These are phyloP conservation scores for Rachycentron canadum DNA, from an alignment of 2,797 vertebrate genomes.

Conservation along the genomic window DNA sequence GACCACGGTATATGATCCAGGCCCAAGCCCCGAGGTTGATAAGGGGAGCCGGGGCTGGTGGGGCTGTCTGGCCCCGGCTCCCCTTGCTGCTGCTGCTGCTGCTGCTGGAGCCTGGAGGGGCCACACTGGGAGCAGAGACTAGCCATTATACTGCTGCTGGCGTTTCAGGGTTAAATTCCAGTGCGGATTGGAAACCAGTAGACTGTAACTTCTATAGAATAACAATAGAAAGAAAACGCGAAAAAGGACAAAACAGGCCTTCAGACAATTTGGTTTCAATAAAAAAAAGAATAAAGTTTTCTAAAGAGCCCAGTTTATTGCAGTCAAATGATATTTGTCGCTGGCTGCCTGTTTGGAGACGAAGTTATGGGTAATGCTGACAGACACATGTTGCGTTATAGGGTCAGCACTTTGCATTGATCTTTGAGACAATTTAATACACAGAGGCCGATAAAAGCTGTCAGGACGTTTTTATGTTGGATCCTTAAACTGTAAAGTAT, in stretches of 20 bases:
- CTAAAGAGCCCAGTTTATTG: constrained; percentile 17
- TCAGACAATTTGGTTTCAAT: constrained; percentile 27
- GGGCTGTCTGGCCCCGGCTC: constrained; percentile 57
- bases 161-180: constrained; percentile 81
- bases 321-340: constrained; percentile 24
- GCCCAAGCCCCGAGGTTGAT: constrained; percentile 66
- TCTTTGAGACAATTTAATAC: constrained; percentile 72
- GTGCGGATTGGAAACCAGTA: constrained; percentile 77
- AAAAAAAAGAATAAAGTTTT: constrained; percentile 9
- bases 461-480: constrained; percentile 68
- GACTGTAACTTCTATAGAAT: constrained; percentile 81
- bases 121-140: constrained; percentile 64
- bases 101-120: constrained; percentile 60
- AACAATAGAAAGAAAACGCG: constrained; percentile 59
- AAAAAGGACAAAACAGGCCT: constrained; percentile 37
- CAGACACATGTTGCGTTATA: constrained; percentile 52
- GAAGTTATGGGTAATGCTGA: constrained; percentile 65
- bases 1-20: constrained; percentile 54
- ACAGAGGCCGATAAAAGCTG: constrained; percentile 63
- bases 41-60: constrained; percentile 80
- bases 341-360: constrained; percentile 32
- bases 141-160: constrained; percentile 72
- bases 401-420: constrained; percentile 78
- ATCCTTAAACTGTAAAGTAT: constrained; percentile 69
- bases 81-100: constrained; percentile 25